Percentiles rank a stretch among this genome's conserved stretches.
Conservation (phyloP, 2,888 invertebrate genomes). For the Monopis laevigella region DNA sequence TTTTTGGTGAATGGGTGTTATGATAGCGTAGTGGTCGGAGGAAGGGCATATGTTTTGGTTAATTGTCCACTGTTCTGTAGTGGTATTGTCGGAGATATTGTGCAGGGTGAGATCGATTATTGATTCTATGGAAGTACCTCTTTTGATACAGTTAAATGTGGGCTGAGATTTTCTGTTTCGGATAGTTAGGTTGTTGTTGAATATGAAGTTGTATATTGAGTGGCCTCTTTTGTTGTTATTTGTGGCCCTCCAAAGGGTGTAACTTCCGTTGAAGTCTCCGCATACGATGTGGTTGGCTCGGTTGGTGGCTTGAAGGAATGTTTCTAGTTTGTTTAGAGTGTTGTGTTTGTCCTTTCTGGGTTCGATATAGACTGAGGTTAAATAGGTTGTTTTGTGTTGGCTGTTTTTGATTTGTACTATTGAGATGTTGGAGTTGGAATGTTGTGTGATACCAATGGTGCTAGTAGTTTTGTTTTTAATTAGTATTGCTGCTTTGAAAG, state of each 20-base stretch:
- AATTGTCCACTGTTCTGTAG: constrained; percentile 15
- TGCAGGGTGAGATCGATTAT: constrained; percentile 17
- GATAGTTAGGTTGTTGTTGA: constrained; percentile 14
- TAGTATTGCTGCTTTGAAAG: no score
- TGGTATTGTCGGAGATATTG: neutral
- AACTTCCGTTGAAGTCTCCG: constrained; percentile 24
- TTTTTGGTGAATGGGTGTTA: neutral
- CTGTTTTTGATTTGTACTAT: no score
- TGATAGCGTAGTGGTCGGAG: constrained; percentile 16
- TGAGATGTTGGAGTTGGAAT: no score
- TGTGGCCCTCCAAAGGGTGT: constrained; percentile 19
- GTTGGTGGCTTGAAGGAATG: neutral
- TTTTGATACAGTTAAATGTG: constrained; percentile 16
- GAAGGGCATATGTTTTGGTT: neutral
- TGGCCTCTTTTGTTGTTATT: constrained; percentile 16
- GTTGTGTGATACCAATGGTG: no score
- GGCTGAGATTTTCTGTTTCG: constrained; percentile 15
- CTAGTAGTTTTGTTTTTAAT: no score
- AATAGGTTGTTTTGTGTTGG: no score
- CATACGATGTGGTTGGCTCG: constrained; percentile 7
- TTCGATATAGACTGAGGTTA: constrained; percentile 6
- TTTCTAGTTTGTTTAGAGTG: neutral
- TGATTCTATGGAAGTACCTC: constrained; percentile 2
- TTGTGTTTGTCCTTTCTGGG: neutral
- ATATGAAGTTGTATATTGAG: constrained; percentile 3